Base-by-base conservation (phyloP, 1,140 invertebrate species). In the Pseudomyrmex flavicornis region DNA sequence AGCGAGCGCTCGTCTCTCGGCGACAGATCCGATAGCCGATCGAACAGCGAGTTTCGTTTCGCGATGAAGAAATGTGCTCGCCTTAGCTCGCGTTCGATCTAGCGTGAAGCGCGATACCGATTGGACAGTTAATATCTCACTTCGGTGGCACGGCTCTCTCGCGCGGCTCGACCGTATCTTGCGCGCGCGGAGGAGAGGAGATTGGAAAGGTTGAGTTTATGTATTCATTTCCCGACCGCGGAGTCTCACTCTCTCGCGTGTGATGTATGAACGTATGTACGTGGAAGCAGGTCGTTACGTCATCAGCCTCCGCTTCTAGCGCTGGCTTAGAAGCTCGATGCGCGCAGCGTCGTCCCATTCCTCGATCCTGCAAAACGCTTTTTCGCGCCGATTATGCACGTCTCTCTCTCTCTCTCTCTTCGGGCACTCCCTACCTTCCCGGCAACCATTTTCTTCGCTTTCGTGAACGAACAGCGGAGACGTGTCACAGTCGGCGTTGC, bases 41-140 rank as follows among this genome's bases (percentile, higher is more conserved):
- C 61, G 26, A 26, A 22, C 50, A 54, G 75, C 63, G 10, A 20
- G 63, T 79, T 12, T 69, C 75, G 52, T 79, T 79, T 79, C 76
- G 52, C 54, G 44, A 52, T 52, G 50, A 52, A 52, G 50, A 52
- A 52, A 52, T 13, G 50, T 13, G 26, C 56, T 35, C 5, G 35
- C 35, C 35, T 35, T 35, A 5, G 35, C 35, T 35, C 58, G 86
- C 88, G 73, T 68, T 88, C 88, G 91, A 92, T 92, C 89, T 92
- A 90, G 85, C 90, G 88, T 89, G 90, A 92, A 84, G 82, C 79
- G 85, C 13, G 89, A 91, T 91, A 91, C 87, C 88, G 91, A 93
- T 92, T 90, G 91, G 89, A 92, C 92, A 92, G 91, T 92, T 92
- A 92, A 92, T 92, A 92, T 93, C 92, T 93, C 92, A 93, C 91